These are phyloP conservation scores for Rattus rattus DNA, from an alignment of 2,113 vertebrate genomes.

Conservation along the genomic window DNA sequence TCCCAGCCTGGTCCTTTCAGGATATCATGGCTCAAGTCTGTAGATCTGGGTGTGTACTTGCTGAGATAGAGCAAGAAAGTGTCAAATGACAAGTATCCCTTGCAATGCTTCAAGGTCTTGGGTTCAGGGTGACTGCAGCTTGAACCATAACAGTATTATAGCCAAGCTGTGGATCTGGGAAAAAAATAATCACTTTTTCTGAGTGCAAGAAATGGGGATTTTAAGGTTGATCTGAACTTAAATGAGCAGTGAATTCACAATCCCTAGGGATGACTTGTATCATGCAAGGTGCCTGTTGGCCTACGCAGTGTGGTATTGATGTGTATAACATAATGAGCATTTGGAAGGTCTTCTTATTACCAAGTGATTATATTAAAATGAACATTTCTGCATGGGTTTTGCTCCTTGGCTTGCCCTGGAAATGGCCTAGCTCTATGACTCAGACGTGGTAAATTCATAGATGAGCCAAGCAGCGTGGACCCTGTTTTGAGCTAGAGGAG, in stretches of 20 bases:
- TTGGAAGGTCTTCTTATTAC: constrained; percentile 2
- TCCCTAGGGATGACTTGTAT: not conserved
- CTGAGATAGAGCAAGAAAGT: not conserved
- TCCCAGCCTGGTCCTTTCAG: not conserved
- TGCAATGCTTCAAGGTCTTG: not conserved
- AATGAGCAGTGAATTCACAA: not conserved
- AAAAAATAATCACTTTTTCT: not conserved
- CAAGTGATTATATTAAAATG: not conserved
- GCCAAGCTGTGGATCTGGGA: not conserved
- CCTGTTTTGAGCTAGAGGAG: not conserved
- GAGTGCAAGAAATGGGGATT: not conserved
- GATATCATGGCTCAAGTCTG: not conserved
- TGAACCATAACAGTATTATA: not conserved
- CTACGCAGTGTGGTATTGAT: not conserved
- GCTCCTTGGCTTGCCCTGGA: not conserved
- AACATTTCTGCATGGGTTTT: not conserved
- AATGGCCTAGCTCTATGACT: not conserved
- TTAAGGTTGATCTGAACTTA: not conserved
- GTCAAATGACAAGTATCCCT: not conserved
- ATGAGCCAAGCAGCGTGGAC: not conserved
- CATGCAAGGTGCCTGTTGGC: not conserved
- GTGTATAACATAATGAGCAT: not conserved
- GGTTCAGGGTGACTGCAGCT: not conserved
- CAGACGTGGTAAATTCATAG: not conserved
- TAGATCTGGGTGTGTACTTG: not conserved